These are phyloP conservation scores for Apolygus lucorum DNA, from an alignment of 1,140 invertebrate genomes.

Conservation along the genomic window DNA sequence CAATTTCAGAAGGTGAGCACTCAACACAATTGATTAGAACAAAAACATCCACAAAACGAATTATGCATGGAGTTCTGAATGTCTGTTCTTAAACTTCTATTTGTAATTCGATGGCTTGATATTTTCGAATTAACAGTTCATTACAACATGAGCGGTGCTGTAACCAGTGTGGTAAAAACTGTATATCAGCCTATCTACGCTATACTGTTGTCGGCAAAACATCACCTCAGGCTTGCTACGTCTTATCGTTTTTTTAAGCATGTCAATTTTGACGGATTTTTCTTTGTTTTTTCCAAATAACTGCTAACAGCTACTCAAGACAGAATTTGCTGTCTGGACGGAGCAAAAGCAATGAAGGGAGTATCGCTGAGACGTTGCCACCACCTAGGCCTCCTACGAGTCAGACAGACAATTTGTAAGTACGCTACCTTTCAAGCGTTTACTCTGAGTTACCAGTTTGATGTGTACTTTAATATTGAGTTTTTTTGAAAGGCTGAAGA, in stretches of 20 bases:
- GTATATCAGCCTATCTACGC: no score
- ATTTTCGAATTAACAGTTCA: background rate
- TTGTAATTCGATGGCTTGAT: background rate
- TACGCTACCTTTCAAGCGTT: no score
- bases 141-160: background rate
- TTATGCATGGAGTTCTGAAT: slow-evolving; percentile 15
- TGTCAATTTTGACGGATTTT: no score
- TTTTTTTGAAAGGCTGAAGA: no score
- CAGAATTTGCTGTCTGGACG: slow-evolving; percentile 32
- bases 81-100: background rate
- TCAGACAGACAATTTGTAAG: slow-evolving; percentile 28
- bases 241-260: no score
- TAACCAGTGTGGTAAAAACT: slow-evolving; percentile 8
- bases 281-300: no score
- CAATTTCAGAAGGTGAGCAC: slow-evolving; percentile 67
- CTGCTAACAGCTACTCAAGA: slow-evolving; percentile 33
- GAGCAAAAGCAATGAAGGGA: slow-evolving; percentile 32
- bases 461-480: no score
- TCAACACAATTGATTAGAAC: background rate
- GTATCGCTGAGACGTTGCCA: slow-evolving; percentile 20
- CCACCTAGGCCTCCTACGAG: background rate
- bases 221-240: no score
- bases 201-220: no score
- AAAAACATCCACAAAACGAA: no score
- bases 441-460: no score